Percentiles rank a stretch among this genome's conserved stretches.
These are phyloP conservation scores for Heliconius melpomene DNA, from an alignment of 1,140 invertebrate genomes.

Conservation along the genomic window DNA sequence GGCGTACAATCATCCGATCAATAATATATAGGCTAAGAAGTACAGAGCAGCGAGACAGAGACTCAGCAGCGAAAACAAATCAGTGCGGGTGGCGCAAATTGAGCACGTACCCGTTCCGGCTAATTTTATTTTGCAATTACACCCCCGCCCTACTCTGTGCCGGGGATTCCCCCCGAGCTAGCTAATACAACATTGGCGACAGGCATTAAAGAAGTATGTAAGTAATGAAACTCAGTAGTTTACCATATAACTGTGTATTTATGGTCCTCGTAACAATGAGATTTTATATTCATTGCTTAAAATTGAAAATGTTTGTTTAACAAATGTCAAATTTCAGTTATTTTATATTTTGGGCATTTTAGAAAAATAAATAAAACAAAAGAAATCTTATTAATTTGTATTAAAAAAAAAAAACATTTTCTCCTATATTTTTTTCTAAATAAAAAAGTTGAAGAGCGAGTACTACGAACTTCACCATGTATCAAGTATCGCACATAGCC, in stretches of 20 bases:
- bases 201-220: slow-evolving; percentile 43
- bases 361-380: not conserved
- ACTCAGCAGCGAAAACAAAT: slow-evolving; percentile 77
- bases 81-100: slow-evolving; percentile 79
- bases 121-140: slow-evolving; percentile 82
- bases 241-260: not conserved
- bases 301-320: not conserved
- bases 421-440: not conserved
- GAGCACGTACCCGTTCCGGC: slow-evolving; percentile 80
- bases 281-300: not conserved
- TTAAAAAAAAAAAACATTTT: not conserved
- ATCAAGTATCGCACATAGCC: not conserved
- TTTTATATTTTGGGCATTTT: not conserved
- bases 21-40: slow-evolving; percentile 76
- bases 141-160: slow-evolving; percentile 52
- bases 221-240: slow-evolving; percentile 10
- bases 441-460: not conserved
- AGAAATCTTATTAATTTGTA: not conserved
- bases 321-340: not conserved
- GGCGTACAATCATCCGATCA: slow-evolving; percentile 64
- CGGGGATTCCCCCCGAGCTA: slow-evolving; percentile 46
- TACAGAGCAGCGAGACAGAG: slow-evolving; percentile 61
- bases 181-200: slow-evolving; percentile 77
- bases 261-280: not conserved
- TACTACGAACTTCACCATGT: not conserved